Conservation (phyloP, 2,797 vertebrate species). For the Streptopelia turtur region DNA sequence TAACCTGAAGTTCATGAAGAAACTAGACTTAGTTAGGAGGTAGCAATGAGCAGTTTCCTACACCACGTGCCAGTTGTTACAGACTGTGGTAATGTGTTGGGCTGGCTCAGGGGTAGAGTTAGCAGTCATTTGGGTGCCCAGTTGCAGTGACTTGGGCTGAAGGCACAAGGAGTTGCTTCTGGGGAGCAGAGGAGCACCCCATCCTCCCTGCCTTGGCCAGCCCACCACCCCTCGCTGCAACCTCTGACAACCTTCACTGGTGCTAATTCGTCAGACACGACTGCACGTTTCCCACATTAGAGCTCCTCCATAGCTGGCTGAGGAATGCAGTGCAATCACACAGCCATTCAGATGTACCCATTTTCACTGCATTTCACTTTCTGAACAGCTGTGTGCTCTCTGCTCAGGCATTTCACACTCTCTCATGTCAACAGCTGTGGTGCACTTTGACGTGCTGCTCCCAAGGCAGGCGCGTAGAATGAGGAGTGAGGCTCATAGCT, state of each 20-base stretch:
- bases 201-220: not conserved
- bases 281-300: not conserved
- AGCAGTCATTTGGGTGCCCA: accelerated
- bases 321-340: not conserved
- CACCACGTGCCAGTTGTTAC: accelerated
- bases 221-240: accelerated
- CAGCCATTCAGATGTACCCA: accelerated
- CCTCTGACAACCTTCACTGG: accelerated
- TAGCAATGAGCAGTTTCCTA: not conserved
- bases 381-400: not conserved
- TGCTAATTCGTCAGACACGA: accelerated
- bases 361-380: not conserved
- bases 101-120: not conserved
- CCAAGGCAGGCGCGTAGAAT: not conserved
- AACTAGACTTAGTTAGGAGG: not conserved
- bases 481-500: not conserved
- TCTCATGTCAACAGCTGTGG: not conserved
- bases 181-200: not conserved
- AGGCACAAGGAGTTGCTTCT: accelerated
- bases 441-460: not conserved
- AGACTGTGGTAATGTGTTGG: accelerated
- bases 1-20: not conserved
- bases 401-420: not conserved
- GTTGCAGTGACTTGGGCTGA: not conserved
- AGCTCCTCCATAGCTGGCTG: not conserved